These are phyloP conservation scores for Sericinus montela DNA, from an alignment of 2,888 invertebrate genomes.

Conservation along the genomic window DNA sequence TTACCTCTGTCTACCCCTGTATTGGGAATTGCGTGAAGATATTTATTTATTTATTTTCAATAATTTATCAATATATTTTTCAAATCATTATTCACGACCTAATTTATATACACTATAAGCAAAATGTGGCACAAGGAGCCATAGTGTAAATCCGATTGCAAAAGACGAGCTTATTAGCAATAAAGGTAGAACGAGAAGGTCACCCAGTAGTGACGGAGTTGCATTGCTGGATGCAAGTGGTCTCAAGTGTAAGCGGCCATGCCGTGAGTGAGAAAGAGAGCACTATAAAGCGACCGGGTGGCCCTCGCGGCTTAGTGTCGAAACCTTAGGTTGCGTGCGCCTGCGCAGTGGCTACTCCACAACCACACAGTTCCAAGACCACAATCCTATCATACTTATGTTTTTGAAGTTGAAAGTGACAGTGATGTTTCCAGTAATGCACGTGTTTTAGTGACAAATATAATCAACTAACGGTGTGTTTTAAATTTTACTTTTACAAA, in stretches of 20 bases:
- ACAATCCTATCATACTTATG: conserved; percentile 41
- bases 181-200: conserved; percentile 69
- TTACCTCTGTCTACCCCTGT: too few species aligned
- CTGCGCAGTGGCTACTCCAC: conserved; percentile 40
- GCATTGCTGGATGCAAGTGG: conserved; percentile 36
- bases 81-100: conserved; percentile 3
- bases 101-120: conserved; percentile 19
- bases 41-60: too few species aligned
- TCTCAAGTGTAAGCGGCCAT: conserved; percentile 33
- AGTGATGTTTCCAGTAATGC: conserved; percentile 50
- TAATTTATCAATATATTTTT: too few species aligned
- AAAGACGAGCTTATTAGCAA: conserved; percentile 67
- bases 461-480: conserved; percentile 2
- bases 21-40: too few species aligned
- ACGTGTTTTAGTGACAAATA: conserved; percentile 32
- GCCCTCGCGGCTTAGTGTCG: conserved; percentile 60
- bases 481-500: background rate
- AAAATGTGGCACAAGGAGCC: conserved; percentile 52
- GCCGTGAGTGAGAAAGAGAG: conserved; percentile 48
- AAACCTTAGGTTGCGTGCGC: conserved; percentile 63
- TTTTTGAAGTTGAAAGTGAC: conserved; percentile 55
- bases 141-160: conserved; percentile 57
- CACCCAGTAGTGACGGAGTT: conserved; percentile 52
- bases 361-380: conserved; percentile 46
- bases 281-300: conserved; percentile 29